A percentile compares a stretch with the other conserved stretches of the same genome.
Conservation (phyloP, 1,140 invertebrate species). For the Myzus persicae region DNA sequence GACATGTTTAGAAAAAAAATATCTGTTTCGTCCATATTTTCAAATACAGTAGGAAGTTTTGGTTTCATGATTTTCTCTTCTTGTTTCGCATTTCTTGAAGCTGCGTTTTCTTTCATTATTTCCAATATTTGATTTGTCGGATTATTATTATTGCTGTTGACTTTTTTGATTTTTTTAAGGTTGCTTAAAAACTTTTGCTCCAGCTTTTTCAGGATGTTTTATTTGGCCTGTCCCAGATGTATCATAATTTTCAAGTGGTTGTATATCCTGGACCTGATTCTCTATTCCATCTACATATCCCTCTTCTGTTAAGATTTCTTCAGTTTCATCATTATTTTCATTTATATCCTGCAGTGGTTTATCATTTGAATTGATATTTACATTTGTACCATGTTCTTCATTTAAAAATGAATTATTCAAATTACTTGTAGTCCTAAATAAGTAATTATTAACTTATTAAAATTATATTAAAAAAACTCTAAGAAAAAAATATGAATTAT, state of each 20-base stretch:
- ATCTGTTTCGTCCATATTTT: slow-evolving; percentile 5
- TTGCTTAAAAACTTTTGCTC: background rate
- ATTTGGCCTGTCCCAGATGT: background rate
- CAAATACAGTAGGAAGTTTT: background rate
- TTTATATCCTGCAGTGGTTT: background rate
- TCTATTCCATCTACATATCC: background rate
- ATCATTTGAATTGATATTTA: background rate
- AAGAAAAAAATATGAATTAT: background rate
- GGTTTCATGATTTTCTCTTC: background rate
- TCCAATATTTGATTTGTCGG: background rate
- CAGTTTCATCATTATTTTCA: background rate
- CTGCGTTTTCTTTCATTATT: background rate
- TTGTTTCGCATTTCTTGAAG: background rate
- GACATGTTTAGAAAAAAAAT: background rate
- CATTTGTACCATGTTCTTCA: slow-evolving; percentile 1
- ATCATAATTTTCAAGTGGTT: background rate
- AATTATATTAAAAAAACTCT: background rate
- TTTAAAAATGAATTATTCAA: background rate
- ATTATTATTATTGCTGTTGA: slow-evolving; percentile 20
- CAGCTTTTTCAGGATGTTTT: background rate
- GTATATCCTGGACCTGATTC: background rate
- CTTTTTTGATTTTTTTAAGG: background rate
- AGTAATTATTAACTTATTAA: background rate
- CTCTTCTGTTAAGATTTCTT: background rate
- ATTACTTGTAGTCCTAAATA: slow-evolving; percentile 13